A percentile compares a stretch with the other conserved stretches of the same genome.
Evolutionary conservation across 2,888 invertebrate genomes (phyloP).

Genomic region (Aricia artaxerxes): DNA sequence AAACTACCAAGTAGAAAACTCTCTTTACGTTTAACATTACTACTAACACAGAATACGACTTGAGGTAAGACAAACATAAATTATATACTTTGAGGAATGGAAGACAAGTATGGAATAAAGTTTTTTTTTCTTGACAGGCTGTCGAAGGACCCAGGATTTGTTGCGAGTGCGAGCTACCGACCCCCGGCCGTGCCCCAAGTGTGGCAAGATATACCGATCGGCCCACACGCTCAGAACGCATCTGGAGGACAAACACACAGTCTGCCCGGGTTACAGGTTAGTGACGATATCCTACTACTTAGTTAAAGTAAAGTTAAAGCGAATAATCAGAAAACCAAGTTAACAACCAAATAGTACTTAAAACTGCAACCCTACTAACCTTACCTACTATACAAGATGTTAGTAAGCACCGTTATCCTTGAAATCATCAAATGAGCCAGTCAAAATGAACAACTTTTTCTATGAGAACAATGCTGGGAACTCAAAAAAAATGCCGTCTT

Average conservation of each 20-base stretch:
- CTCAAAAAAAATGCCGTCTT: too few relatives aligned
- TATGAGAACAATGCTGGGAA: too few relatives aligned
- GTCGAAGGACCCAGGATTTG: conserved; percentile 90
- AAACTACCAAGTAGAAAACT: conserved; percentile 76
- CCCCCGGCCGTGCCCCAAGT: conserved; percentile 95
- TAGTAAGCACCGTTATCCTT: too few relatives aligned
- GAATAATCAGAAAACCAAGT: too few relatives aligned
- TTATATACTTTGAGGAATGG: not conserved
- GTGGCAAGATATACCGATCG: conserved; percentile 95
- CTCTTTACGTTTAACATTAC: conserved; percentile 41
- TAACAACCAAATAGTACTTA: too few relatives aligned
- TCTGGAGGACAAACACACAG: conserved; percentile 95
- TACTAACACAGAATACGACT: not conserved
- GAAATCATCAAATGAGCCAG: too few relatives aligned
- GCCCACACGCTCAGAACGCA: conserved; percentile 95
- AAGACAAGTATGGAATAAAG: not conserved
- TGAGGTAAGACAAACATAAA: conserved; percentile 35
- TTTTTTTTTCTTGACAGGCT: conserved; percentile 68
- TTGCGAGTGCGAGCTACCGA: conserved; percentile 94
- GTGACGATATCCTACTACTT: not conserved
- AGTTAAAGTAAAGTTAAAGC: too few relatives aligned
- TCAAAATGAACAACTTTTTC: too few relatives aligned
- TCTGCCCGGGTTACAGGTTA: conserved; percentile 91
- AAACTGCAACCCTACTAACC: too few relatives aligned
- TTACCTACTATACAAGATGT: too few relatives aligned